Percentiles rank a stretch among this genome's conserved stretches.
Evolutionary conservation across 2,113 vertebrate species (phyloP).

Genomic region (Laticauda colubrina): DNA sequence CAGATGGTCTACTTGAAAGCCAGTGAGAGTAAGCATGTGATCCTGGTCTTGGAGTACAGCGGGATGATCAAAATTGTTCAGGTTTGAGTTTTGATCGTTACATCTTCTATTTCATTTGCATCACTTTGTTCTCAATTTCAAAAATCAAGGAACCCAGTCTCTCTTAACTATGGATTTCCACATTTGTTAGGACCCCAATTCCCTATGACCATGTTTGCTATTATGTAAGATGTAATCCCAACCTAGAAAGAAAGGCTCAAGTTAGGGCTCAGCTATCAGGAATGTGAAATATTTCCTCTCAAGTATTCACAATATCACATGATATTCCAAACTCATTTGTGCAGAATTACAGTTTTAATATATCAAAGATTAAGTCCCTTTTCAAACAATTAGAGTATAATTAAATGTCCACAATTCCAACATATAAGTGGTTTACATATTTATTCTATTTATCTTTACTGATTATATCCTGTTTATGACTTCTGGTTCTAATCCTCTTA

Average conservation of each 20-base stretch:
- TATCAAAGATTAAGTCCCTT: background rate
- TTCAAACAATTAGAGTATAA: background rate
- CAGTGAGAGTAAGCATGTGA: slow-evolving; percentile 46
- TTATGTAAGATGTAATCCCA: background rate
- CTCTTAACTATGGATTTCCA: background rate
- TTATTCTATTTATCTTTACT: background rate
- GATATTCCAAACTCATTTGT: background rate
- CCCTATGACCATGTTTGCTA: background rate
- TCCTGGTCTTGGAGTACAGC: slow-evolving; percentile 63
- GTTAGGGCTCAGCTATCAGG: background rate
- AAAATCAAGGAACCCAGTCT: background rate
- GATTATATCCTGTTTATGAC: background rate
- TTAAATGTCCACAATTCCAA: background rate
- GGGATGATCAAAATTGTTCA: slow-evolving; percentile 71
- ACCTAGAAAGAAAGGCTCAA: background rate
- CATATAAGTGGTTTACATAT: background rate
- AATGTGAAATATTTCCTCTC: background rate
- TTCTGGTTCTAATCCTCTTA: background rate
- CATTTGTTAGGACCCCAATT: background rate
- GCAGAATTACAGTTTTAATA: background rate
- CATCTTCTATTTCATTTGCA: background rate
- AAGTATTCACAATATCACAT: background rate
- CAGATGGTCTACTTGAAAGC: slow-evolving; percentile 61
- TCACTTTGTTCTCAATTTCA: background rate
- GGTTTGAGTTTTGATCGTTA: slow-evolving; percentile 49